phyloP scores from a whole-genome alignment of 2,888 invertebrate species.

The Cremastobaeus sp. region DNA sequence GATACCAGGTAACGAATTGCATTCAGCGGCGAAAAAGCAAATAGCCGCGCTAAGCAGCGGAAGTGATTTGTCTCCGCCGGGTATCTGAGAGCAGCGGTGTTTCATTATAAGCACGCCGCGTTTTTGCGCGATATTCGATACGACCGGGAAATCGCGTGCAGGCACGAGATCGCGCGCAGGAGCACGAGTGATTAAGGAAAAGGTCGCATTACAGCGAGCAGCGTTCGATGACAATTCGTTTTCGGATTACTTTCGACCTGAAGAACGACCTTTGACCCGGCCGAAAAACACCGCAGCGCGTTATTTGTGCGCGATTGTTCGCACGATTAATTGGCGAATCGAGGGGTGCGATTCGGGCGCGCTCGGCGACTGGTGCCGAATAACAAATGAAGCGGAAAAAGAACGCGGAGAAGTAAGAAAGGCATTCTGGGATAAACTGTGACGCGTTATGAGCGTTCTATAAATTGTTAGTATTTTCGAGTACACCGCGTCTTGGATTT shows the following conservation, averaged over 20 bases:
- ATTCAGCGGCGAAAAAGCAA: slow-evolving; percentile 18
- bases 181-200: too few relatives aligned
- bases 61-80: slow-evolving; percentile 58
- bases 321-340: not conserved
- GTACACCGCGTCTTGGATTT: slow-evolving; percentile 19
- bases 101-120: slow-evolving; percentile 38
- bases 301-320: not conserved
- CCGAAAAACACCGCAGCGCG: too few relatives aligned
- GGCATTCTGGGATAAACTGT: slow-evolving; percentile 39
- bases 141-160: slow-evolving; percentile 45
- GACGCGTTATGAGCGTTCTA: slow-evolving; percentile 39
- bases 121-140: slow-evolving; percentile 43
- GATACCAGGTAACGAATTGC: slow-evolving; percentile 50
- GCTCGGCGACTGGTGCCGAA: slow-evolving; percentile 1
- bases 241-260: too few relatives aligned
- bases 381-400: slow-evolving; percentile 48
- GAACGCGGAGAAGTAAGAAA: slow-evolving; percentile 21
- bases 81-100: slow-evolving; percentile 33
- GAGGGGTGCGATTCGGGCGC: not conserved
- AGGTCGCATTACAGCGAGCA: too few relatives aligned
- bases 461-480: slow-evolving; percentile 53
- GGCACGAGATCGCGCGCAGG: too few relatives aligned
- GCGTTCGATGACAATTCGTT: too few relatives aligned
- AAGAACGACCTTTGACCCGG: too few relatives aligned
- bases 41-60: slow-evolving; percentile 38